Evolutionary conservation across 2,113 vertebrate species (phyloP).

Genomic region (Cheirogaleus medius): DNA sequence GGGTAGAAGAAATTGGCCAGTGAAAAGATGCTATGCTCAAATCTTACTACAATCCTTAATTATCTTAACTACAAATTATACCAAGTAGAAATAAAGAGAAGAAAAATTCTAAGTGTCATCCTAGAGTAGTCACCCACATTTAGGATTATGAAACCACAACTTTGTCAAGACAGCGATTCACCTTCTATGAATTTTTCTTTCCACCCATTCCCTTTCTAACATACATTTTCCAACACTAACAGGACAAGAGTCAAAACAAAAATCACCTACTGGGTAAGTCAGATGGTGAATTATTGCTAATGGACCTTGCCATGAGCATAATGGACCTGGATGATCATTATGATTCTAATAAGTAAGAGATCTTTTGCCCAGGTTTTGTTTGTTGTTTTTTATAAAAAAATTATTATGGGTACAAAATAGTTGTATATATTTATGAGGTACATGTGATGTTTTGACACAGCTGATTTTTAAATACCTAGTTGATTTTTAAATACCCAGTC

Average conservation of each 20-base stretch:
- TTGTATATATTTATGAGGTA: no score
- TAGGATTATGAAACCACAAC: neutral
- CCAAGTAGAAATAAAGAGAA: neutral
- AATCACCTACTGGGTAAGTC: neutral
- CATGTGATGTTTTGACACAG: no score
- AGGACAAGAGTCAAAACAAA: neutral
- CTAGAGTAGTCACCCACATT: neutral
- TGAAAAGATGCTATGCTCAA: neutral
- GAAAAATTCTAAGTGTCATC: neutral
- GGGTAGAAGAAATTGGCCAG: neutral
- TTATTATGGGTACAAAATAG: no score
- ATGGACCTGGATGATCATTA: neutral
- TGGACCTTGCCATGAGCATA: neutral
- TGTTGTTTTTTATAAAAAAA: neutral
- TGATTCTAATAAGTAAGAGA: neutral
- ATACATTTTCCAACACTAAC: neutral
- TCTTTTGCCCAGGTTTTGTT: neutral
- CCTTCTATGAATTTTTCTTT: neutral
- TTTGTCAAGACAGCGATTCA: neutral
- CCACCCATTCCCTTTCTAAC: neutral
- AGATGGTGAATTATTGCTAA: neutral
- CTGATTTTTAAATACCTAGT: no score
- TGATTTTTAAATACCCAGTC: neutral
- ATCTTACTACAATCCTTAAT: neutral
- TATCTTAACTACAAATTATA: neutral